These are phyloP conservation scores for Florisuga fusca DNA, from an alignment of 2,797 vertebrate genomes.

Conservation along the genomic window DNA sequence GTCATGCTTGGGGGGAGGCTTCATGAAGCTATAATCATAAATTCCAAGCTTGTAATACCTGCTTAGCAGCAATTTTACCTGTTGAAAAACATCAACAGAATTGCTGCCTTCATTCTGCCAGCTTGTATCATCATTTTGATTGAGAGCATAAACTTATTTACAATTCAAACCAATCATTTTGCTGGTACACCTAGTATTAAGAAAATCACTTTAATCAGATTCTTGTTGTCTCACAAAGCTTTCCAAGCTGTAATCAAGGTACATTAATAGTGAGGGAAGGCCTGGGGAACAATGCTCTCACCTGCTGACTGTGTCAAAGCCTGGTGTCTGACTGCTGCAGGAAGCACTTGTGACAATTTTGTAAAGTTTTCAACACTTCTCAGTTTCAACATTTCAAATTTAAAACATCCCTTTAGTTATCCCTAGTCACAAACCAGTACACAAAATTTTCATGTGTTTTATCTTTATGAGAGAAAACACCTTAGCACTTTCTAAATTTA, in stretches of 20 bases:
- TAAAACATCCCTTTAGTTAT: constrained; percentile 3
- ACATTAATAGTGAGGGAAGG: not conserved
- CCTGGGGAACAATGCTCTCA: not conserved
- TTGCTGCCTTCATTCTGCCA: not conserved
- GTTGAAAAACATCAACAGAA: constrained; percentile 9
- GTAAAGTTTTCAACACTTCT: not conserved
- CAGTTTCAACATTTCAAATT: not conserved
- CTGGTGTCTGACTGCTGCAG: not conserved
- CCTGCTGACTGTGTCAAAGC: not conserved
- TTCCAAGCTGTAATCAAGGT: not conserved
- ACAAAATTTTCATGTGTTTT: constrained; percentile 26
- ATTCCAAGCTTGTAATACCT: not conserved
- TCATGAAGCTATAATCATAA: not conserved
- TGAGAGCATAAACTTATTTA: not conserved
- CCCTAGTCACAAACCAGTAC: constrained; percentile 18
- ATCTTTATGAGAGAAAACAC: constrained; percentile 12
- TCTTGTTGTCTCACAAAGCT: not conserved
- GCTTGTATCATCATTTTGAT: not conserved
- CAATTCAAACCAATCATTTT: constrained; percentile 13
- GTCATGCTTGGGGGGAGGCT: not conserved
- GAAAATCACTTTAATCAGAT: not conserved
- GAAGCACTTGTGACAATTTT: not conserved
- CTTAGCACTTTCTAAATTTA: constrained; percentile 22
- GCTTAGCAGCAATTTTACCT: constrained; percentile 18
- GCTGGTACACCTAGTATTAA: not conserved